Base-by-base conservation (phyloP, 1,140 invertebrate species). In the Drosophila parabipectinata region DNA sequence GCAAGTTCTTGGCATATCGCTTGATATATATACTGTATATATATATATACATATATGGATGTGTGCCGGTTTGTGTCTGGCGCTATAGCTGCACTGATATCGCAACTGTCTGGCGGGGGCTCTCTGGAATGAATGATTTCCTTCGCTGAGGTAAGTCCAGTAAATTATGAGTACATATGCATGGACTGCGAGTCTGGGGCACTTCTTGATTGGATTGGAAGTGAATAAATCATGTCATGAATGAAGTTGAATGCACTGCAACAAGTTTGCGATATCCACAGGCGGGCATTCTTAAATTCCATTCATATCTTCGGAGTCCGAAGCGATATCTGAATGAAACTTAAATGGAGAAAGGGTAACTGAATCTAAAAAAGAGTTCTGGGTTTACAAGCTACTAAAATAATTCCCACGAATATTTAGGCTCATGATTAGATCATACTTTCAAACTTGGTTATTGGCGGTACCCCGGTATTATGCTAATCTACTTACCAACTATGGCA, bases 31-130 rank as follows among this genome's bases (percentile, higher is more conserved):
- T 37, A 37, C 37, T 10, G 28, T 56, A 8, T 41, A 53, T 56
- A 18, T 18, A 45, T 32, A 58, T 15, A 15, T 32, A 58, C 1
- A 15, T 15, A 15, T 57, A 58, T 73, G 58, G 58, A 57, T 72
- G 62, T 87, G 82, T 87, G 82, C 79, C 82, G 82, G 83, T 83
- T 87, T 82, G 83, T 87, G 82, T 82, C 82, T 87, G 82, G 83
- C 82, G 71, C 79, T 67, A 34, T n/a, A 39, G 15, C 60, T 62
- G 56, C 24, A 41, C 75, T 76, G 83, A 88, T 88, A 82, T 62
- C 66, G 39, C 60, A 34, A 41, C 47, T 32, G 72, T 77, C 74
- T 78, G 67, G 64, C 64, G 24, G 18, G 18, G 28, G 62, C 30
- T 30, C 39, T 41, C 30, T 54, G 51, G 32, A 71, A 69, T 69